Evolutionary conservation across 2,888 invertebrate species (phyloP), one percentile per base, ranked within the genome.

Genomic region (Drosophila histrio): DNA sequence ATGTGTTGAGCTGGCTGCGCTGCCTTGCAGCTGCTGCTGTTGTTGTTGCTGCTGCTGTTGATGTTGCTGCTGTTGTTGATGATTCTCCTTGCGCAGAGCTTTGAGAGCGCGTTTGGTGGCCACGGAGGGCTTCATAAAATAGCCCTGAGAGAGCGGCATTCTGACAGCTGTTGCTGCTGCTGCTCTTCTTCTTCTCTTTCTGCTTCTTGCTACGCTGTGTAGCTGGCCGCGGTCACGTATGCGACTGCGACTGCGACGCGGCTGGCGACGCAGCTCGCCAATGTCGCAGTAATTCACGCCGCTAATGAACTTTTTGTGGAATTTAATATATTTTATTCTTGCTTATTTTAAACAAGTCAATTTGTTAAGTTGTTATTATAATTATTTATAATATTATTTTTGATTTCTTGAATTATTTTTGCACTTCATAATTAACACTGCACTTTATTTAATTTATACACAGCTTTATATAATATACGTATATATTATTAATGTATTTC

Each of bases 131-230:
- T 90, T 89, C 28, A 78, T 72, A 49, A 77, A 84, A 43, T 74
- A 88, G 30, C 89, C 89, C 68, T 90, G 90, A 34, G 90, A 89
- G 53, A 90, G 88, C 65, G 90, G 90, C 90, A 90, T 90, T 21
- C 47, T 63, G 78, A 47, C 64, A 66, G 65, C 61, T 71, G 65
- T 59, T 67, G 68, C 64, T 67, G 43, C 26, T 44, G 22, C 13
- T 44, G 17, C 22, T 53, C 11, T 26, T 26, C 21, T 13, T 41
- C 15, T 38, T 28, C 43, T 2, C 11, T 30, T 60, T 21, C 22
- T 22, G 9, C 17, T 54, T 5, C 2, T 30, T 30, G 13, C 15
- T 52, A 19, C 44, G 22, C 30, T 44, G 53, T 26, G 32, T 57
- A 77, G 75, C 67, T 77, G 84, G 49, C 73, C 62, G 79, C 66